Conservation (phyloP, 2,888 invertebrate genomes). For the Drosophila neonasuta region DNA sequence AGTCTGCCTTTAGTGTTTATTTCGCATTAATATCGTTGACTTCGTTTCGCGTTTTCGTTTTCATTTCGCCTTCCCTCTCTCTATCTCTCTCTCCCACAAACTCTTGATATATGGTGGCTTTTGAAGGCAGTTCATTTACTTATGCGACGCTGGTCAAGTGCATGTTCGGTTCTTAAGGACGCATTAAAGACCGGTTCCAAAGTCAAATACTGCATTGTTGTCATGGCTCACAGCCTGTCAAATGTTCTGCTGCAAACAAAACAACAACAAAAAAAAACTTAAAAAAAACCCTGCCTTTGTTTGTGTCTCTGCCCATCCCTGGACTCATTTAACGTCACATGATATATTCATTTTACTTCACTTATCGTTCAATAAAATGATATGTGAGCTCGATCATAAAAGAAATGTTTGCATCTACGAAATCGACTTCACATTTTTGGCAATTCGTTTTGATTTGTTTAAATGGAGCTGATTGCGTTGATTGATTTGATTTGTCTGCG, state of each 20-base stretch:
- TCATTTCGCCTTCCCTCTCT: conserved; percentile 30
- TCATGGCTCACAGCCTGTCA: conserved; percentile 38
- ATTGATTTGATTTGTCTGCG: conserved; percentile 62
- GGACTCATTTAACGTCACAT: conserved; percentile 26
- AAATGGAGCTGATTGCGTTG: conserved; percentile 67
- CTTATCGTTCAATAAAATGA: conserved; percentile 36
- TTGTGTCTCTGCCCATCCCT: background rate
- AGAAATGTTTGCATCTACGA: conserved; percentile 30
- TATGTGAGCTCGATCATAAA: conserved; percentile 21
- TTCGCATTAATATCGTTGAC: conserved; percentile 9
- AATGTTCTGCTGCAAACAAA: conserved; percentile 37
- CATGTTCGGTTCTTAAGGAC: conserved; percentile 69
- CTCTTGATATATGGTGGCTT: conserved; percentile 22
- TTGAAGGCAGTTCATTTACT: conserved; percentile 73
- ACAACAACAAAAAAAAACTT: background rate
- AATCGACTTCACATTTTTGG: conserved; percentile 34
- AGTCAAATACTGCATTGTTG: conserved; percentile 23
- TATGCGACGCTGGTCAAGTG: conserved; percentile 64
- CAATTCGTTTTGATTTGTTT: conserved; percentile 69
- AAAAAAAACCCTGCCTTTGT: conserved; percentile 1
- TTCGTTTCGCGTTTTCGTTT: conserved; percentile 19
- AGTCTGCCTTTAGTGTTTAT: conserved; percentile 10
- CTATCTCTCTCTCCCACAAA: background rate
- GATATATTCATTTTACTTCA: conserved; percentile 19
- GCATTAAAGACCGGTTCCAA: conserved; percentile 59